Percentiles rank a stretch among this genome's conserved stretches.
Evolutionary conservation across 2,113 vertebrate species (phyloP).

Genomic region (Hemiprocne comata): DNA sequence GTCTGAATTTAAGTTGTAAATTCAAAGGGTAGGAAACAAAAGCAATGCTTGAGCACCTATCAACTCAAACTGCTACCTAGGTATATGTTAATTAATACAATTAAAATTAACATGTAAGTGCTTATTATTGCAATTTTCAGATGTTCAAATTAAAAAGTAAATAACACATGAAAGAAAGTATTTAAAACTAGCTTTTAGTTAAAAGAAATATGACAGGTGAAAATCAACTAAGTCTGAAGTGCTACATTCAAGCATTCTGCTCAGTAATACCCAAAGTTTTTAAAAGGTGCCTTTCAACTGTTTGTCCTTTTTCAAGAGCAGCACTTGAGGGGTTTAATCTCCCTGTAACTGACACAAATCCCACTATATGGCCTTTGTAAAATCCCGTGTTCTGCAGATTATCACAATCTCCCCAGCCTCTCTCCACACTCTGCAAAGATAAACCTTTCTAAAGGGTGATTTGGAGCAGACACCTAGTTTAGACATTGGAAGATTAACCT

Average conservation of each 20-base stretch:
- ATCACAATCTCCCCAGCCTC: neutral
- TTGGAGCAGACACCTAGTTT: neutral
- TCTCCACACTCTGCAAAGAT: neutral
- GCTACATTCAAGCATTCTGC: neutral
- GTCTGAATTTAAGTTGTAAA: neutral
- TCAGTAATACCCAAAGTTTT: neutral
- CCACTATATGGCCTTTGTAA: neutral
- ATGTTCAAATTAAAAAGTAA: neutral
- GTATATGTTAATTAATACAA: neutral
- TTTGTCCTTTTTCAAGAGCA: neutral
- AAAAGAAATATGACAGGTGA: neutral
- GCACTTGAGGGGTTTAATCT: neutral
- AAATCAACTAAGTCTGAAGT: neutral
- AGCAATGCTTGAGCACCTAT: neutral
- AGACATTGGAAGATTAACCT: neutral
- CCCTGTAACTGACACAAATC: neutral
- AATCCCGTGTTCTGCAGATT: neutral
- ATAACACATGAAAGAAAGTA: too few species aligned
- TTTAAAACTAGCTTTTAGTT: neutral
- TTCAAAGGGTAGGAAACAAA: neutral
- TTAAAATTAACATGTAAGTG: neutral
- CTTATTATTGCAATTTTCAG: neutral
- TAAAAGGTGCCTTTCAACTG: fast-evolving
- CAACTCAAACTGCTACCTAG: neutral
- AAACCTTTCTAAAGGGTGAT: neutral